Base-by-base conservation (phyloP, 2,113 vertebrate genomes). In the Xiphorhynchus elegans region DNA sequence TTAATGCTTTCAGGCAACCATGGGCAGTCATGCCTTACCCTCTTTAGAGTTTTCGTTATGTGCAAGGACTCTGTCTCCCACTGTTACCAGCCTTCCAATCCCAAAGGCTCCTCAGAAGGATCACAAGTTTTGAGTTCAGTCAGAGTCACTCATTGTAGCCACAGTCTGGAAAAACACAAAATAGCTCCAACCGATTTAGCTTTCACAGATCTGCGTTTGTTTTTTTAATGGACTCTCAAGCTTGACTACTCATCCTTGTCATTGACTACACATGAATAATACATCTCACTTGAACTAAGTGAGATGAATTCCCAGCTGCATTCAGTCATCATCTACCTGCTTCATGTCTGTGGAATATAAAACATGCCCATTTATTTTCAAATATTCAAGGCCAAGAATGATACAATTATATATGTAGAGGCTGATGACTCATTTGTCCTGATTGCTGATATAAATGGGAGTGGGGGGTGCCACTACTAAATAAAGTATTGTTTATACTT, bases 181-280 rank as follows among this genome's bases (percentile, higher is more conserved):
- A 77, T 67, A 79, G 23, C 67, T 94, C 63, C 63, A 90, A 68
- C 52, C 74, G 92, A 70, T 92, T 82, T 55, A 94, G 46, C 46
- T 66, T 88, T 28, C 49, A 75, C 1, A 7, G 70, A 47, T 86
- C 67, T 76, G 47, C 7, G 1, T 84, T 96, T 95, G 68, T 88
- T 95, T 95, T 92, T 96, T 88, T 86, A 96, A 94, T 90, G 90
- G 87, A 70, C 75, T 96, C 85, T 95, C 83, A 80, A 60, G 90
- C 93, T 94, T 94, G 88, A 90, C 83, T 97, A 90, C 75, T 95
- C 95, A 86, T 86, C 90, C 85, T 86, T 96, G 88, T 96, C 92
- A 93, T 84, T 81, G 79, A 68, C 87, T 94, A 37, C n/a, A 50
- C 60, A 95, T 95, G 85, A 97, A 94, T 96, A 94, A 96, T 84